Base-by-base conservation (phyloP, 2,888 invertebrate genomes). In the Micropterix aruncella region DNA sequence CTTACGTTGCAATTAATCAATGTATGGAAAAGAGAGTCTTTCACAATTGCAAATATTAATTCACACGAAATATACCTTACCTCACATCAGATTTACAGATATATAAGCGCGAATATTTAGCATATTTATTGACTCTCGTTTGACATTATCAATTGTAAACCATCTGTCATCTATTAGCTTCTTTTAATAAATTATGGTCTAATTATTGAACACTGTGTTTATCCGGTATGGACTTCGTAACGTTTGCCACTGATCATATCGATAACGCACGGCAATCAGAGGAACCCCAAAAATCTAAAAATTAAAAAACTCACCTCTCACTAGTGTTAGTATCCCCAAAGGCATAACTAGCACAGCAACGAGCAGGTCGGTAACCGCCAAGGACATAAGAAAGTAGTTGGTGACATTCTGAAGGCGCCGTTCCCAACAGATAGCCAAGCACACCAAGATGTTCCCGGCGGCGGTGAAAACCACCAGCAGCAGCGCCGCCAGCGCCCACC, bases 261-360 rank as follows among this genome's bases (percentile, higher is more conserved):
- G 14, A 16, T n/a, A 43, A 12, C 14, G 16, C n/a, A 42, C 3
- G 16, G 42, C 42, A 18, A 2, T 18, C 14, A 37, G 19, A 44
- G 3, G n/a, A n/a, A n/a, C n/a, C n/a, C n/a, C n/a, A n/a, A n/a
- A n/a, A n/a, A 36, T 19, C 15, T 38, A 12, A 40, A 16, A 40
- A 40, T 7, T 37, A 44, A 18, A n/a, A 43, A 38, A 55, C 82
- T 80, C 63, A 89, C 89, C 89, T 73, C 79, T 70, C 14, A 88
- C 80, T 46, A 89, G 67, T 3, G 87, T 86, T 50, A 89, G 64
- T 55, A 89, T 89, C 42, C 92, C 91, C 50, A 95, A 70, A 1
- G 96, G 96, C 96, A 96, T 96, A 51, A 96, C 96, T 53, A 95
- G 70, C 17, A 93, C 77, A 38, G 93, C 93, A 2, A 96, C 94